A percentile compares a stretch with the other conserved stretches of the same genome.
phyloP scores from a whole-genome alignment of 2,113 vertebrate species.

The Tragulus kanchil region DNA sequence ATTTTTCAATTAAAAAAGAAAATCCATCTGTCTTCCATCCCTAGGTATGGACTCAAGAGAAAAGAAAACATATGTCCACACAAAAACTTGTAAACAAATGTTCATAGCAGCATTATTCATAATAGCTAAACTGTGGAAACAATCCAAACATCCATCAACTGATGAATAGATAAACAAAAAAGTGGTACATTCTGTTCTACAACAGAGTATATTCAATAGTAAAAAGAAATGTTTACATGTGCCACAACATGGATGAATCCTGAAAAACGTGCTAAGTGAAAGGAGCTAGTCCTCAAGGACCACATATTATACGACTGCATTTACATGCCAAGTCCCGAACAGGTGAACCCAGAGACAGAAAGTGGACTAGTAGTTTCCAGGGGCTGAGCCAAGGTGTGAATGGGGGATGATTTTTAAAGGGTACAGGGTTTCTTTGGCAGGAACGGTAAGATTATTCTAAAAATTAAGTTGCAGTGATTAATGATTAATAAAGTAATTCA shows the following conservation, averaged over 20 bases:
- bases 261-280: conserved; percentile 3
- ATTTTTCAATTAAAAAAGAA: background rate
- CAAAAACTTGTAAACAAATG: background rate
- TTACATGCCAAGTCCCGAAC: background rate
- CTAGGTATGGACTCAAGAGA: background rate
- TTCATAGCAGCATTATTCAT: background rate
- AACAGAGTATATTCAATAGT: background rate
- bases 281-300: background rate
- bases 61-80: background rate
- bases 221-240: background rate
- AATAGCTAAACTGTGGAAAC: background rate
- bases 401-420: background rate
- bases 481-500: background rate
- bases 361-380: background rate
- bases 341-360: background rate
- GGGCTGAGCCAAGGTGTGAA: background rate
- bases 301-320: background rate
- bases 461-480: background rate
- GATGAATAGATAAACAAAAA: conserved; percentile 19
- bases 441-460: background rate
- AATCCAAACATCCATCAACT: background rate
- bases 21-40: background rate
- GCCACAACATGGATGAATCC: background rate
- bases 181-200: background rate
- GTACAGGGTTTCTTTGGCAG: background rate